Conservation (phyloP, 2,797 vertebrate species). For the Cryptoblepharus egeriae region DNA sequence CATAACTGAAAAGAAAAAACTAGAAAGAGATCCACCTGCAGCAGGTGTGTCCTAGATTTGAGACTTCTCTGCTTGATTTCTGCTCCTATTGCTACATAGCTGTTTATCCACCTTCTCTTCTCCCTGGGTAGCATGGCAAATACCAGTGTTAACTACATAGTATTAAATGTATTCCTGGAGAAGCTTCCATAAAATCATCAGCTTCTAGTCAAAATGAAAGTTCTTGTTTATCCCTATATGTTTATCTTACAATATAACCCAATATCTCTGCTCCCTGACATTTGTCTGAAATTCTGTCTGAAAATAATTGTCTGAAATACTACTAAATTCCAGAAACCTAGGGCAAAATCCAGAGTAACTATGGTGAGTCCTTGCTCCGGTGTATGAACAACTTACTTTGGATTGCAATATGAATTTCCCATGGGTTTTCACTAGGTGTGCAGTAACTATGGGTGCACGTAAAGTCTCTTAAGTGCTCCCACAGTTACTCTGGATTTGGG, state of each 20-base stretch:
- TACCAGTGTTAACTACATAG: not conserved
- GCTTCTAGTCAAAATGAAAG: not conserved
- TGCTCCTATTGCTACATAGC: not conserved
- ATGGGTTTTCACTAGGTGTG: too few species aligned
- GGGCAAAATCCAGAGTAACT: too few species aligned
- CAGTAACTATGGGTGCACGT: too few species aligned
- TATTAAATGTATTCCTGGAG: not conserved
- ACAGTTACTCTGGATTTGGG: too few species aligned
- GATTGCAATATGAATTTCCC: too few species aligned
- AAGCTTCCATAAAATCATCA: not conserved
- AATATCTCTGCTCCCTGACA: not conserved
- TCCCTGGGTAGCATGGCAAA: not conserved
- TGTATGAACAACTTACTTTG: too few species aligned
- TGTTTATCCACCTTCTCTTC: slow-evolving; percentile 13
- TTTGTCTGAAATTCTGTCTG: not conserved
- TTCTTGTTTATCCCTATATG: not conserved
- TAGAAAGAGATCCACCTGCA: slow-evolving; percentile 8
- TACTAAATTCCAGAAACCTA: not conserved
- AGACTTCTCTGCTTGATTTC: not conserved
- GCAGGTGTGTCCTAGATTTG: not conserved
- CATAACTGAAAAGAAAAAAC: slow-evolving; percentile 13
- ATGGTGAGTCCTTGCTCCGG: too few species aligned
- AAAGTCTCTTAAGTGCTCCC: too few species aligned
- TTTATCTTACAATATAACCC: not conserved
- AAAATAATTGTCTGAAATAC: not conserved